Evolutionary conservation across 1,140 invertebrate species (phyloP).

Genomic region (Sitophilus oryzae): DNA sequence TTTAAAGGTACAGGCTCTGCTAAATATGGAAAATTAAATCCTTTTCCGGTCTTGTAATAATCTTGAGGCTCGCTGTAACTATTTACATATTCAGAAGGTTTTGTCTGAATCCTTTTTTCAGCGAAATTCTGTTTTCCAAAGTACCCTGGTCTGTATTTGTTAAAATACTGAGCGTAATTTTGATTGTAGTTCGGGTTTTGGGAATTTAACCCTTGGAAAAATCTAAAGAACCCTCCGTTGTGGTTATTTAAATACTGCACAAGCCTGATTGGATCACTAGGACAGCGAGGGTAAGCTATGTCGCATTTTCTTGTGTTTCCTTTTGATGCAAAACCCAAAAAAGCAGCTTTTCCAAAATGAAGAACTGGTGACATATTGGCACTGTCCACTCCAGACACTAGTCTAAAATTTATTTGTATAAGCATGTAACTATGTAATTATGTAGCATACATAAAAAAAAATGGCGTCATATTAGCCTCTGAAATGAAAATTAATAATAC

Average conservation of each 20-base stretch:
- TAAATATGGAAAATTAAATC: neutral
- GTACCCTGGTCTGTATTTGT: slow-evolving; percentile 5
- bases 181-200: neutral
- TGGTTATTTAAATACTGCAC: slow-evolving; percentile 78
- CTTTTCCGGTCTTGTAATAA: neutral
- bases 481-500: too few species aligned
- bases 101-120: slow-evolving; percentile 29
- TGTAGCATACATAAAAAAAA: too few species aligned
- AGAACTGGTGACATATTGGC: slow-evolving; percentile 55
- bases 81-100: slow-evolving; percentile 9
- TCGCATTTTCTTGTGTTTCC: slow-evolving; percentile 57
- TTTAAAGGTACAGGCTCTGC: neutral
- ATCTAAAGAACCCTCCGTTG: slow-evolving; percentile 77
- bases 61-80: neutral
- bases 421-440: too few species aligned
- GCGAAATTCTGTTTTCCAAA: slow-evolving; percentile 11
- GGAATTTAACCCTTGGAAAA: slow-evolving; percentile 53
- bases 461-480: too few species aligned
- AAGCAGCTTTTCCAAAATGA: slow-evolving; percentile 63
- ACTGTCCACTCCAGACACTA: slow-evolving; percentile 46
- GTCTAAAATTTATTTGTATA: slow-evolving; percentile 46
- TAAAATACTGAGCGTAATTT: slow-evolving; percentile 19
- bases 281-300: slow-evolving; percentile 64
- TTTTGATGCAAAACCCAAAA: slow-evolving; percentile 61
- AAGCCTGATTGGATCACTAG: slow-evolving; percentile 62